phyloP scores from a whole-genome alignment of 1,140 invertebrate species.

The Periplaneta americana region DNA sequence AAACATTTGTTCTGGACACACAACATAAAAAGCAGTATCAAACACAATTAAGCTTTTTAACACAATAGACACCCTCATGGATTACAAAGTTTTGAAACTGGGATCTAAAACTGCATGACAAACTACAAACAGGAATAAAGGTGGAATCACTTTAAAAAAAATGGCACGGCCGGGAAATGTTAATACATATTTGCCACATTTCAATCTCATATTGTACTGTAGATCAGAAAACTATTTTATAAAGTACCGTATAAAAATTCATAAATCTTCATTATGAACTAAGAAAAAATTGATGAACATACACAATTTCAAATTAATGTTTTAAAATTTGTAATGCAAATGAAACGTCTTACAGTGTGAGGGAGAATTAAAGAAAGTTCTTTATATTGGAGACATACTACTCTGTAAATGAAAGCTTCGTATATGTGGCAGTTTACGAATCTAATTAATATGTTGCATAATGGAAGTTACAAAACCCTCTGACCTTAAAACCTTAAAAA shows the following conservation, averaged over 20 bases:
- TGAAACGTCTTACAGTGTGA: not conserved
- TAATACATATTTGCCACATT: not conserved
- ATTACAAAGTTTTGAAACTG: not conserved
- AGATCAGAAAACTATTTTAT: no score
- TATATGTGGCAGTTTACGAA: not conserved
- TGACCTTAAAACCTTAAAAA: not conserved
- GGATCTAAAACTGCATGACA: not conserved
- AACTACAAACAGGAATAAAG: not conserved
- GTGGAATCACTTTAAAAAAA: not conserved
- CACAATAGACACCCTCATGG: not conserved
- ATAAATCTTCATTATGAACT: no score
- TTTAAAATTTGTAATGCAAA: no score
- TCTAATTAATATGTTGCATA: not conserved
- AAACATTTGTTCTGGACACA: not conserved
- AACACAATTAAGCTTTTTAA: not conserved
- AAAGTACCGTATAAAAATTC: no score
- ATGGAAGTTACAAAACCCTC: not conserved
- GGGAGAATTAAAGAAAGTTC: no score
- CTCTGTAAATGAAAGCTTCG: no score
- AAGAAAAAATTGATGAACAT: no score
- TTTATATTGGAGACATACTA: no score
- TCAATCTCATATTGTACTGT: no score
- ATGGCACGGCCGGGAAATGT: not conserved
- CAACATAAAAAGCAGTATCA: not conserved
- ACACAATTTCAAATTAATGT: no score